Percentiles rank a stretch among this genome's conserved stretches.
Evolutionary conservation across 2,888 invertebrate genomes (phyloP).

Genomic region (Nemotelus nigrinus): DNA sequence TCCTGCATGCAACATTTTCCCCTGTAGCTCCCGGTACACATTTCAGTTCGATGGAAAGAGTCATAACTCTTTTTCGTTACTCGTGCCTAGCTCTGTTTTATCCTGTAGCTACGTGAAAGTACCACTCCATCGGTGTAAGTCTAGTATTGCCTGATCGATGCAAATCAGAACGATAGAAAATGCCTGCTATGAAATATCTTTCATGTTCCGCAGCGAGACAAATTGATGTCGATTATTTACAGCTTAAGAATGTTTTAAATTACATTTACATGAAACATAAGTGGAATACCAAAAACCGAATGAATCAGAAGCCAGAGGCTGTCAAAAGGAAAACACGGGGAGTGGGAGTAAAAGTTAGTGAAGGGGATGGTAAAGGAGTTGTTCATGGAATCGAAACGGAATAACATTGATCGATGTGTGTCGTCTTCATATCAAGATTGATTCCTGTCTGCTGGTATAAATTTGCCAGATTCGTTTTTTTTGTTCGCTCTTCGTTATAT

Average conservation of each 20-base stretch:
- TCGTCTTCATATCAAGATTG: background rate
- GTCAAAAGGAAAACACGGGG: no score
- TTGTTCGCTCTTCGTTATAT: background rate
- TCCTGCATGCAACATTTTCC: background rate
- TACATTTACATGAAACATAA: conserved; percentile 36
- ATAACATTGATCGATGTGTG: background rate
- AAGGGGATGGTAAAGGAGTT: background rate
- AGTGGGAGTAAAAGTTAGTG: no score
- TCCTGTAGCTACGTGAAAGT: no score
- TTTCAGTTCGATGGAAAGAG: background rate
- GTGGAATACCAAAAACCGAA: conserved; percentile 15
- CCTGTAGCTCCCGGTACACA: background rate
- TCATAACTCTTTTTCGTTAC: background rate
- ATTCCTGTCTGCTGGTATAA: conserved; percentile 13
- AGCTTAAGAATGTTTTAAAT: conserved; percentile 40
- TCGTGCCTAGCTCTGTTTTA: background rate
- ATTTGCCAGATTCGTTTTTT: background rate
- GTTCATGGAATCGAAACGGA: conserved; percentile 8
- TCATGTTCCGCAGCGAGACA: conserved; percentile 14
- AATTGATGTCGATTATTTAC: conserved; percentile 41
- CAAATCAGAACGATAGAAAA: conserved; percentile 41
- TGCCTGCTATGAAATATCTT: conserved; percentile 33
- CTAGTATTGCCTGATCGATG: conserved; percentile 32
- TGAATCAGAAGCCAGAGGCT: no score
- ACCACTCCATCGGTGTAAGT: background rate